Percentiles rank a stretch among this genome's conserved stretches.
These are phyloP conservation scores for Ochlodes sylvanus DNA, from an alignment of 2,888 invertebrate species.

Conservation along the genomic window DNA sequence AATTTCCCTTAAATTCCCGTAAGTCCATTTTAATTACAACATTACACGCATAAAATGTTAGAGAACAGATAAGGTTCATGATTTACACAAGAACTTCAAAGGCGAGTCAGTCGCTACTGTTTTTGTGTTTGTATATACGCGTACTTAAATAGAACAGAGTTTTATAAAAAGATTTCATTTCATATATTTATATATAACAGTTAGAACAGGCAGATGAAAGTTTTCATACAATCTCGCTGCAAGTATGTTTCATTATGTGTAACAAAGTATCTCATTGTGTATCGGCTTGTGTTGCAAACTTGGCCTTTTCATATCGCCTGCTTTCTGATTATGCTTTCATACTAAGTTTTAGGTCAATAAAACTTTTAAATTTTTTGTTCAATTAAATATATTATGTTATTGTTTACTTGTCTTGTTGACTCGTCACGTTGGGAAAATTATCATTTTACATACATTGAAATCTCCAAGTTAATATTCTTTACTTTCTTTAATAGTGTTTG, in stretches of 20 bases:
- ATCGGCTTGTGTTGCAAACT: conserved; percentile 9
- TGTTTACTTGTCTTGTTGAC: too few species aligned
- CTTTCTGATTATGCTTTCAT: neutral
- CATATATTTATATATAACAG: neutral
- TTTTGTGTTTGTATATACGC: neutral
- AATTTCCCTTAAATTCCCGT: too few species aligned
- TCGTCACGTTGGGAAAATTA: too few species aligned
- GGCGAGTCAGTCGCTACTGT: neutral
- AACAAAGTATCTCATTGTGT: conserved; percentile 19
- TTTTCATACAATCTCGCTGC: conserved; percentile 9
- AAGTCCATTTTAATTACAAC: neutral
- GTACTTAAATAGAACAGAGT: neutral
- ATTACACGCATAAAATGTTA: neutral
- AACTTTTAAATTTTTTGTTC: too few species aligned
- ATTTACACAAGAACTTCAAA: neutral
- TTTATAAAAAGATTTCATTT: conserved; percentile 5
- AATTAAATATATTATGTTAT: too few species aligned
- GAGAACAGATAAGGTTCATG: neutral
- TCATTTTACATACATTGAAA: too few species aligned
- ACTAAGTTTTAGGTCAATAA: neutral
- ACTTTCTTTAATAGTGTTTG: too few species aligned
- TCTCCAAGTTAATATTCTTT: too few species aligned
- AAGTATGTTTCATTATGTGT: conserved; percentile 16
- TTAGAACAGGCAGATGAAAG: conserved; percentile 1
- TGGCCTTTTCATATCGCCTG: conserved; percentile 3